Conservation (phyloP, 1,140 invertebrate genomes). For the Telenomus remus region DNA sequence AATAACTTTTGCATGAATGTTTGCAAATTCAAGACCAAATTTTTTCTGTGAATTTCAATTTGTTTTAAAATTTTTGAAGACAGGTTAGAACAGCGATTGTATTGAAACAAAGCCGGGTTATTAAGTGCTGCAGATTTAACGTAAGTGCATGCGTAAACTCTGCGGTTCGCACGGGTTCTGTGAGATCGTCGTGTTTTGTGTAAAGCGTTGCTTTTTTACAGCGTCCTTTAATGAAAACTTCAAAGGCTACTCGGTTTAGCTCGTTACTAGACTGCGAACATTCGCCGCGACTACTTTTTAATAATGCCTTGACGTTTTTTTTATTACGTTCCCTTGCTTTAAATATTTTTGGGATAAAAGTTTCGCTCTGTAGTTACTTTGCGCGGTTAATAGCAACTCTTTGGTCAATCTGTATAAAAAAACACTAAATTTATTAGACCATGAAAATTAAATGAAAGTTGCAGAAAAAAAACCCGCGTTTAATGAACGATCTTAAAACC, state of each 20-base stretch:
- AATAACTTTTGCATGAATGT: too few species aligned
- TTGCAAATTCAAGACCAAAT: too few species aligned
- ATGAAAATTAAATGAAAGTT: too few species aligned
- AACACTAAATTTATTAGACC: too few species aligned
- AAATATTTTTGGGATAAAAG: too few species aligned
- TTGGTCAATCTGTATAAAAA: too few species aligned
- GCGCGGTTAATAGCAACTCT: too few species aligned
- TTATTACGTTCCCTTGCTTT: constrained; percentile 14
- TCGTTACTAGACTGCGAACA: constrained; percentile 36
- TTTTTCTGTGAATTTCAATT: too few species aligned
- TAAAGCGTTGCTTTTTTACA: constrained; percentile 26
- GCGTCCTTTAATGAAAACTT: constrained; percentile 41
- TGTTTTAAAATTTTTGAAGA: neutral
- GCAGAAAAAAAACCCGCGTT: too few species aligned
- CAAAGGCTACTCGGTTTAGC: constrained; percentile 38
- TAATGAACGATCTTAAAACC: too few species aligned
- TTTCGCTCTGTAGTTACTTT: too few species aligned
- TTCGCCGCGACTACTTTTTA: constrained; percentile 22
- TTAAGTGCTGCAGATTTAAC: constrained; percentile 26
- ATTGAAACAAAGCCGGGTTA: constrained; percentile 16
- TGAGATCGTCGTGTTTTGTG: constrained; percentile 4
- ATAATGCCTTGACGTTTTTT: constrained; percentile 9
- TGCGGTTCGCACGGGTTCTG: neutral
- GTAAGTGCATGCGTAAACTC: constrained; percentile 36
- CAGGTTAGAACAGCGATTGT: constrained; percentile 10